Conservation (phyloP, 2,888 invertebrate genomes). For the Drosophila limbata region DNA sequence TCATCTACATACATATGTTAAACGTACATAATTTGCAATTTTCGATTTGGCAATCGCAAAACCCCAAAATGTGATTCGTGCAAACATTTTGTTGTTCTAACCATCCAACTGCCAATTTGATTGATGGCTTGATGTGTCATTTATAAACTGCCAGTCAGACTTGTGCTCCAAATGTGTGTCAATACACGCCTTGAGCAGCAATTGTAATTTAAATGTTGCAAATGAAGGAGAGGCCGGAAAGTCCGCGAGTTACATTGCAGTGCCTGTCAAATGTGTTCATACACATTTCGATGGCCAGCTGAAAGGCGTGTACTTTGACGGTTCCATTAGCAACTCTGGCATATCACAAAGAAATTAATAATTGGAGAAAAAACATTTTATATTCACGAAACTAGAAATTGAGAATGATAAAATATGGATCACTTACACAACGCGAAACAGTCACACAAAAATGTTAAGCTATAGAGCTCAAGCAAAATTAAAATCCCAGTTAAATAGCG, state of each 20-base stretch:
- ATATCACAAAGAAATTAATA: not conserved
- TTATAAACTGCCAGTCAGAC: conserved; percentile 51
- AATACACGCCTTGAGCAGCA: conserved; percentile 40
- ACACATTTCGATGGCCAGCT: conserved; percentile 8
- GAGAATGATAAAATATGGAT: no score
- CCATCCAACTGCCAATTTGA: conserved; percentile 47
- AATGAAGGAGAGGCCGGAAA: conserved; percentile 19
- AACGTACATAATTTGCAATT: conserved; percentile 43
- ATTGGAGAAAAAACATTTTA: not conserved
- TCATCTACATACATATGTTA: not conserved
- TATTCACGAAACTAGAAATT: no score
- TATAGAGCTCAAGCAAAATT: no score
- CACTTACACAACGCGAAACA: no score
- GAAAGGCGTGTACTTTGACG: not conserved
- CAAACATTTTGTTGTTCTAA: conserved; percentile 31
- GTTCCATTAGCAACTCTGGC: conserved; percentile 12
- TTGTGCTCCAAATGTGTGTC: conserved; percentile 54
- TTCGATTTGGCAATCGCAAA: conserved; percentile 35
- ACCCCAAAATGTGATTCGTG: conserved; percentile 35
- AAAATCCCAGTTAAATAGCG: no score
- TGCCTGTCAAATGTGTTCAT: conserved; percentile 4
- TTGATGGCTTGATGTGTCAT: conserved; percentile 58
- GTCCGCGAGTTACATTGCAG: conserved; percentile 9
- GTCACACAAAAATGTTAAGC: no score
- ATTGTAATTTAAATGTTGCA: conserved; percentile 57